Conservation (phyloP, 2,888 invertebrate species). For the Troides aeacus region DNA sequence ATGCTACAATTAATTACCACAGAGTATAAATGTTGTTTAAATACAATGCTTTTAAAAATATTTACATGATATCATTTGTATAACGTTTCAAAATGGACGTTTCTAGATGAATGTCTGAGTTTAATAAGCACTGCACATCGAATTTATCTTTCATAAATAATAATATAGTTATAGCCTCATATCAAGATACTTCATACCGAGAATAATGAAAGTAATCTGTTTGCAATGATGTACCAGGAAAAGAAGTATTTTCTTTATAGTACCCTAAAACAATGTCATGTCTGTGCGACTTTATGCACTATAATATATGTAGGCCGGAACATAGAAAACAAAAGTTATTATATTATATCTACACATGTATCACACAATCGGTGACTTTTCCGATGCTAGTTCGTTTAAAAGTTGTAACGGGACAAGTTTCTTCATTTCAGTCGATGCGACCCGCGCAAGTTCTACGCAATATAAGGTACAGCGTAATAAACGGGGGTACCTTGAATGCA, state of each 20-base stretch:
- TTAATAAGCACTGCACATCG: neutral
- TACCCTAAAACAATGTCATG: neutral
- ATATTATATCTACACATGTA: no score
- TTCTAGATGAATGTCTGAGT: neutral
- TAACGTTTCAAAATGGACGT: neutral
- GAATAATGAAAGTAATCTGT: neutral
- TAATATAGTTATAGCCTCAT: neutral
- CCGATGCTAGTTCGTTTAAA: neutral
- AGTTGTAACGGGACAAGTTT: neutral
- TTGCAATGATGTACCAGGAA: neutral
- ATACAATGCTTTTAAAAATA: no score
- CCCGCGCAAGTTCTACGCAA: neutral
- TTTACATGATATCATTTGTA: neutral
- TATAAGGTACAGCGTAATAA: neutral
- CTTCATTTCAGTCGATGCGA: neutral
- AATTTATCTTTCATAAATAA: neutral
- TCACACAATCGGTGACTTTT: neutral
- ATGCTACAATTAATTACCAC: conserved; percentile 3
- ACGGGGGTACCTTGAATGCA: conserved; percentile 2
- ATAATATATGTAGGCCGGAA: no score
- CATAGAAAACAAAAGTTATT: no score
- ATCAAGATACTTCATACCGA: neutral
- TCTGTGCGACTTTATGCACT: no score
- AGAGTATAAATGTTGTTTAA: neutral
- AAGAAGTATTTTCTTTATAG: neutral